Conservation (phyloP, 2,888 invertebrate genomes). For the Eristalis pertinax region DNA sequence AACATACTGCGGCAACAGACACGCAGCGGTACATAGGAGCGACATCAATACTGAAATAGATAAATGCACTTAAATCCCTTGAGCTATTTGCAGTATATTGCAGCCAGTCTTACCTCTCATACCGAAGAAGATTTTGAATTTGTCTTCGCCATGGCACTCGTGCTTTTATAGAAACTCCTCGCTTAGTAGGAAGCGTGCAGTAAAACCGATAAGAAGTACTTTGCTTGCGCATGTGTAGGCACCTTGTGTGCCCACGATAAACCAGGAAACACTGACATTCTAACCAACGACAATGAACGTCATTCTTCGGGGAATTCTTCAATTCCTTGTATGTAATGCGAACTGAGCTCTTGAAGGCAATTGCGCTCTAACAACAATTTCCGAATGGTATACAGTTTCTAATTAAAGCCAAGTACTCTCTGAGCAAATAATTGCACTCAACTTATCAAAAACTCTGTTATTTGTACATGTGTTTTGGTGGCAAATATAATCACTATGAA, state of each 20-base stretch:
- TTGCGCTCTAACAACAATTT: not conserved
- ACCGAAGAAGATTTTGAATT: not conserved
- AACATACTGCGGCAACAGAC: slow-evolving; percentile 2
- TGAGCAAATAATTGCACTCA: slow-evolving; percentile 2
- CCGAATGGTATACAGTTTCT: slow-evolving; percentile 2
- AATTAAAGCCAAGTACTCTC: slow-evolving; percentile 8
- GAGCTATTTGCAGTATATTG: too few species aligned
- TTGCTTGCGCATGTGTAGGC: not conserved
- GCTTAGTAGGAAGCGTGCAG: too few species aligned
- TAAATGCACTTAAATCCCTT: not conserved
- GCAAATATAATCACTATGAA: not conserved
- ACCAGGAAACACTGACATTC: too few species aligned
- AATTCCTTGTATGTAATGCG: too few species aligned
- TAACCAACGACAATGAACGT: too few species aligned
- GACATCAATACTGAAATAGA: slow-evolving; percentile 4
- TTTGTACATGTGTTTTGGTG: slow-evolving; percentile 5
- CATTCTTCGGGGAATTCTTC: too few species aligned
- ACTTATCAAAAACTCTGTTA: slow-evolving; percentile 14
- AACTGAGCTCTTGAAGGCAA: too few species aligned
- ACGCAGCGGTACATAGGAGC: not conserved
- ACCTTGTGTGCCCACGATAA: too few species aligned
- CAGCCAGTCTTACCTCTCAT: slow-evolving; percentile 23
- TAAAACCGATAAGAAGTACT: not conserved
- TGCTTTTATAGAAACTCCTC: not conserved
- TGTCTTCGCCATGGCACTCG: not conserved